Evolutionary conservation across 2,113 vertebrate species (phyloP).

Genomic region (Ia io): DNA sequence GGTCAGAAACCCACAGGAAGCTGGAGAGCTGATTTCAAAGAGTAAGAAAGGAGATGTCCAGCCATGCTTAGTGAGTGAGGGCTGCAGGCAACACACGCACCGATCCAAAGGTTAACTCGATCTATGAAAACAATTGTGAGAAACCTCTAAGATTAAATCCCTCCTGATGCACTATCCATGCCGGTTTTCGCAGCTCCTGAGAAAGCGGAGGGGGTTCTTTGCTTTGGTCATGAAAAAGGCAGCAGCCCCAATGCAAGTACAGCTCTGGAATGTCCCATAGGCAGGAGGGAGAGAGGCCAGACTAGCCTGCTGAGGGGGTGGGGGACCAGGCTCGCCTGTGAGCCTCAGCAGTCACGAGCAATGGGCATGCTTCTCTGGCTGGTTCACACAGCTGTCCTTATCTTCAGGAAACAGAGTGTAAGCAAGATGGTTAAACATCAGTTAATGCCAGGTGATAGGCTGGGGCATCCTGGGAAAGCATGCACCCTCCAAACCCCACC

Average conservation of each 20-base stretch:
- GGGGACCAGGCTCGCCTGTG: background rate
- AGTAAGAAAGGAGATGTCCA: background rate
- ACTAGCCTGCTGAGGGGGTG: background rate
- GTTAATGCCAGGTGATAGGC: background rate
- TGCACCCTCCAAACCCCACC: background rate
- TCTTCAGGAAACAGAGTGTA: background rate
- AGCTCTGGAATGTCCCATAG: background rate
- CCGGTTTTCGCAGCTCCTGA: background rate
- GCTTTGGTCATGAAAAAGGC: too few species aligned
- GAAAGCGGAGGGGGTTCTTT: background rate
- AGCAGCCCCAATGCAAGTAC: background rate
- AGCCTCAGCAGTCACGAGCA: background rate
- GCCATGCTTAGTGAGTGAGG: background rate
- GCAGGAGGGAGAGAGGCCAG: too few species aligned
- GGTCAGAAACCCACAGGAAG: background rate
- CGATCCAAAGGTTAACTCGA: background rate
- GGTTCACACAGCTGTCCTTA: background rate
- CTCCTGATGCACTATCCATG: background rate
- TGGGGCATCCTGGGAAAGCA: background rate
- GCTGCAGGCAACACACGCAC: background rate
- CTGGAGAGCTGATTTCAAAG: background rate
- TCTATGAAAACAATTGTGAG: background rate
- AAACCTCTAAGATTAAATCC: background rate
- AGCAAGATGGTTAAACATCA: background rate
- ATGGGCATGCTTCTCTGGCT: background rate